phyloP scores from a whole-genome alignment of 2,797 vertebrate species.

The Schizopygopsis pylzovi region DNA sequence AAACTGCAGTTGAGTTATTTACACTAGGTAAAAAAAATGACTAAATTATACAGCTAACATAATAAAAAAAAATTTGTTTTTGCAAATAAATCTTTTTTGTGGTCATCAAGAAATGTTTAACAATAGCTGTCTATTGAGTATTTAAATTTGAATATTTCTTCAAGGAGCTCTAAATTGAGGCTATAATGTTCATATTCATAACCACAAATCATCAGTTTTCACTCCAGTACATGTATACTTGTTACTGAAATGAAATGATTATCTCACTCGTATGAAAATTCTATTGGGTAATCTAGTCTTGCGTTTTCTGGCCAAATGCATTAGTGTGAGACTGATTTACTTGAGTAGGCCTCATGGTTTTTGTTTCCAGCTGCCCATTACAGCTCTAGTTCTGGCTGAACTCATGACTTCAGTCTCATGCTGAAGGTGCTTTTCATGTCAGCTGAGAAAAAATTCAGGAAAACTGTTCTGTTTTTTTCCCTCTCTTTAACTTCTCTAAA shows the following conservation, averaged over 20 bases:
- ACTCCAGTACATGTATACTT: neutral
- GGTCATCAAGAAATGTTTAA: neutral
- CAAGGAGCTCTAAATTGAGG: neutral
- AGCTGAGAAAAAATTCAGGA: constrained; percentile 18
- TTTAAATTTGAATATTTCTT: neutral
- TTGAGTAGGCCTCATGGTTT: constrained; percentile 3
- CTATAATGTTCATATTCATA: neutral
- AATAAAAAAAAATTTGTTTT: too few species aligned
- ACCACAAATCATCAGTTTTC: constrained; percentile 1
- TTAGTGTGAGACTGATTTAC: constrained; percentile 29
- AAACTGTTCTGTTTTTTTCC: neutral
- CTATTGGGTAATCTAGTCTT: constrained; percentile 12
- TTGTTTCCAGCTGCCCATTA: constrained; percentile 11
- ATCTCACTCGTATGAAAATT: neutral
- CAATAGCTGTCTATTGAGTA: neutral
- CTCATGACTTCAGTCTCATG: constrained; percentile 23
- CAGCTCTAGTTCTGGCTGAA: constrained; percentile 22
- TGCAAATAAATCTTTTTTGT: too few species aligned
- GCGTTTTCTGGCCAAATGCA: neutral
- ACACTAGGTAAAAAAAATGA: too few species aligned
- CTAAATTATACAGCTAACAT: too few species aligned
- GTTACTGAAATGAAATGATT: neutral
- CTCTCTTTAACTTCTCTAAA: constrained; percentile 50
- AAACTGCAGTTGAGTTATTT: neutral
- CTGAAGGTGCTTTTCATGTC: constrained; percentile 41